A percentile compares a stretch with the other conserved stretches of the same genome.
Evolutionary conservation across 2,113 vertebrate genomes (phyloP).

Genomic region (Centropus unirufus): DNA sequence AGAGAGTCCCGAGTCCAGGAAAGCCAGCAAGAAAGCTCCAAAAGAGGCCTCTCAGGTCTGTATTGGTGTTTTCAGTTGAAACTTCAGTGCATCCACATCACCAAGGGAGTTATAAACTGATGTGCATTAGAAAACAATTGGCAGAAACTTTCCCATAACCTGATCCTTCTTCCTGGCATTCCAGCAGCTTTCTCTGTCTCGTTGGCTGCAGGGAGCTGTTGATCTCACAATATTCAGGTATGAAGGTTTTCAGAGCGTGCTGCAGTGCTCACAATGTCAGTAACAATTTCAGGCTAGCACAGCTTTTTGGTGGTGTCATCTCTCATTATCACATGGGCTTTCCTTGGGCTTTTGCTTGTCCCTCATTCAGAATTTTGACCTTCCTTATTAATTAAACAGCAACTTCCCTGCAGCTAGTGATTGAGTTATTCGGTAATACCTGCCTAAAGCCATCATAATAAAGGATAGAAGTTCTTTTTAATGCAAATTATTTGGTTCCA

Average conservation of each 20-base stretch:
- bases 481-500: constrained; percentile 66
- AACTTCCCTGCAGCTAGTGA: constrained; percentile 51
- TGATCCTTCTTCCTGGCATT: background rate
- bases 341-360: constrained; percentile 72
- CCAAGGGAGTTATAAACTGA: background rate
- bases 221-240: background rate
- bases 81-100: background rate
- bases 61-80: background rate
- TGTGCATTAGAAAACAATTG: background rate
- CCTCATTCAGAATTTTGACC: constrained; percentile 68
- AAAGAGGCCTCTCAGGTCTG: background rate
- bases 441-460: constrained; percentile 65
- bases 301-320: constrained; percentile 60
- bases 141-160: background rate
- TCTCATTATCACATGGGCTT: constrained; percentile 60
- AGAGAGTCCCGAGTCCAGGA: background rate
- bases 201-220: background rate
- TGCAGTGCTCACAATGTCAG: constrained; percentile 16
- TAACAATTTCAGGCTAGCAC: constrained; percentile 4
- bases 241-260: background rate
- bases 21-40: background rate
- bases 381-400: constrained; percentile 69
- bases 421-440: constrained; percentile 71
- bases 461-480: constrained; percentile 62
- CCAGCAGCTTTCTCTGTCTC: background rate